These are phyloP conservation scores for Parus major DNA, from an alignment of 2,113 vertebrate genomes.

Conservation along the genomic window DNA sequence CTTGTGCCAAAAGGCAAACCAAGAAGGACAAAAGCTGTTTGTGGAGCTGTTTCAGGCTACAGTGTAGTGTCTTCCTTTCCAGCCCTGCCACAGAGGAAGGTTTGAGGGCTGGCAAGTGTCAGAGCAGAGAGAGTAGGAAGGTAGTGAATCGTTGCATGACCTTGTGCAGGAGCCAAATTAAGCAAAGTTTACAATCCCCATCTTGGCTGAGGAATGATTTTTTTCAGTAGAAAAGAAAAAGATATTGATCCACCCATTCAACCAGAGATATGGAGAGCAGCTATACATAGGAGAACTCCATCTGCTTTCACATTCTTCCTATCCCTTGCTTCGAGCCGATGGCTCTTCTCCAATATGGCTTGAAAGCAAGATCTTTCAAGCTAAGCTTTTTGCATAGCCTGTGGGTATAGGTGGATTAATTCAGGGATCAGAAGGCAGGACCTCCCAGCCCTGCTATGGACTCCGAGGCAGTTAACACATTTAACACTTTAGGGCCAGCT, in stretches of 20 bases:
- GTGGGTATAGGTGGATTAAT: background rate
- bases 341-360: background rate
- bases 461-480: background rate
- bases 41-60: background rate
- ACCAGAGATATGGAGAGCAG: background rate
- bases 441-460: background rate
- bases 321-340: background rate
- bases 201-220: background rate
- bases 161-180: background rate
- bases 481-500: background rate
- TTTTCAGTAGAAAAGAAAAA: background rate
- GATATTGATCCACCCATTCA: background rate
- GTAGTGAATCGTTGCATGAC: background rate
- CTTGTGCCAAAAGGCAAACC: background rate
- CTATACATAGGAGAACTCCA: background rate
- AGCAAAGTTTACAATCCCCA: background rate
- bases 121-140: background rate
- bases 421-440: background rate
- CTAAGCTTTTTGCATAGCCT: background rate
- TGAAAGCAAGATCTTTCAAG: background rate
- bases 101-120: background rate
- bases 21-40: background rate
- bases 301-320: background rate
- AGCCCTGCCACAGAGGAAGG: background rate
- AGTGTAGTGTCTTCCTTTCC: background rate